phyloP scores from a whole-genome alignment of 2,888 invertebrate genomes.

The Merodon equestris region DNA sequence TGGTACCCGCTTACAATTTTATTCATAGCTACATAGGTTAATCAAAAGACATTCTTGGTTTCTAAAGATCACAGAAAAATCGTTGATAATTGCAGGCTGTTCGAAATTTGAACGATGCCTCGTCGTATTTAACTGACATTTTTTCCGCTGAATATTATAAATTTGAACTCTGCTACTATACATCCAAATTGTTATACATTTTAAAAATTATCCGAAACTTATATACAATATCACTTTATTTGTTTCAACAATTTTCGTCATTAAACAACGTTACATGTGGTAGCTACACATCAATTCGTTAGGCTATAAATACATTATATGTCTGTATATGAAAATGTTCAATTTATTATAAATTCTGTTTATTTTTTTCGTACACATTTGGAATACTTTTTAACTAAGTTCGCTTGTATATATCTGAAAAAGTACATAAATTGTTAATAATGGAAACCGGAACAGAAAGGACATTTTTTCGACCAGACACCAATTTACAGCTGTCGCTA shows the following conservation, averaged over 20 bases:
- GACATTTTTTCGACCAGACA: constrained; percentile 36
- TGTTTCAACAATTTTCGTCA: constrained; percentile 51
- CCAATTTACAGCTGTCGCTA: constrained; percentile 55
- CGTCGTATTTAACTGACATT: too few relatives aligned
- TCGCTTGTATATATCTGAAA: constrained; percentile 53
- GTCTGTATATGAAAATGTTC: constrained; percentile 56
- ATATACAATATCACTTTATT: constrained; percentile 67
- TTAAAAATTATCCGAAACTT: not conserved
- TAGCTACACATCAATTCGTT: constrained; percentile 58
- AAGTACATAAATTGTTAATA: not conserved
- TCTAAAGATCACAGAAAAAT: too few relatives aligned
- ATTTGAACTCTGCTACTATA: not conserved
- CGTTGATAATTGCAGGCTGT: too few relatives aligned
- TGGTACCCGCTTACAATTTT: too few relatives aligned
- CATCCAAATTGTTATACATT: not conserved
- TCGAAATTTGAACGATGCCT: too few relatives aligned
- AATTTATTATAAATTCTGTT: constrained; percentile 60
- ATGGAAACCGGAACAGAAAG: constrained; percentile 24
- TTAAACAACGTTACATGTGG: constrained; percentile 53
- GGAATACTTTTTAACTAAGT: constrained; percentile 48
- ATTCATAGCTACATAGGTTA: too few relatives aligned
- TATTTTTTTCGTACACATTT: constrained; percentile 16
- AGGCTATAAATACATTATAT: constrained; percentile 32
- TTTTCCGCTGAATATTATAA: too few relatives aligned
- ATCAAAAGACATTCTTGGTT: too few relatives aligned